These are phyloP conservation scores for Phrynocephalus versicolor DNA, from an alignment of 2,113 vertebrate species.

Conservation along the genomic window DNA sequence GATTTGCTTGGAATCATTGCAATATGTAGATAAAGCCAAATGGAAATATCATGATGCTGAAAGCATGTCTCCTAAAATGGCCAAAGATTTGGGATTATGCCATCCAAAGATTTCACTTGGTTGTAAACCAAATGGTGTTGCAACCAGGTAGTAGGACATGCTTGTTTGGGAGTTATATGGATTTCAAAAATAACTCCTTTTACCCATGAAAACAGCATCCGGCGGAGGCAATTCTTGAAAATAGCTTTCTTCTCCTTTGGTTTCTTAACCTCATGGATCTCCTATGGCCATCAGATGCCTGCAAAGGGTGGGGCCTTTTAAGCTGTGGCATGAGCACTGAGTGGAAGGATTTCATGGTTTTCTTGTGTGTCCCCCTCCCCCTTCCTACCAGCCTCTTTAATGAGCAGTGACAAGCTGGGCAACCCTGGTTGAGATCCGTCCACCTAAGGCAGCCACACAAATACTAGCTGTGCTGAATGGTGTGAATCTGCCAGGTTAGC, in stretches of 20 bases:
- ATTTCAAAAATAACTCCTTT: not conserved
- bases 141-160: not conserved
- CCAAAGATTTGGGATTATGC: not conserved
- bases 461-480: not conserved
- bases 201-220: not conserved
- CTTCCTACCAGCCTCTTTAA: conserved; percentile 18
- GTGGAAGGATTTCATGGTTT: not conserved
- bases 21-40: too few relatives aligned
- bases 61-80: not conserved
- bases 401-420: conserved; percentile 13
- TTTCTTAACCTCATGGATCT: not conserved
- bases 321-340: not conserved
- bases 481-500: not conserved
- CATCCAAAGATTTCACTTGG: not conserved
- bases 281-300: not conserved
- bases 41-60: not conserved
- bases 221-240: not conserved
- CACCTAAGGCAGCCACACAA: not conserved
- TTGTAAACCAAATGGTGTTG: not conserved
- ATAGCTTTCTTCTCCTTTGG: too few relatives aligned
- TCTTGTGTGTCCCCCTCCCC: not conserved
- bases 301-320: not conserved
- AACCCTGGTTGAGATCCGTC: not conserved
- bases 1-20: not conserved
- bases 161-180: not conserved